Base-by-base conservation (phyloP, 1,140 invertebrate genomes). In the Asobara japonica region DNA sequence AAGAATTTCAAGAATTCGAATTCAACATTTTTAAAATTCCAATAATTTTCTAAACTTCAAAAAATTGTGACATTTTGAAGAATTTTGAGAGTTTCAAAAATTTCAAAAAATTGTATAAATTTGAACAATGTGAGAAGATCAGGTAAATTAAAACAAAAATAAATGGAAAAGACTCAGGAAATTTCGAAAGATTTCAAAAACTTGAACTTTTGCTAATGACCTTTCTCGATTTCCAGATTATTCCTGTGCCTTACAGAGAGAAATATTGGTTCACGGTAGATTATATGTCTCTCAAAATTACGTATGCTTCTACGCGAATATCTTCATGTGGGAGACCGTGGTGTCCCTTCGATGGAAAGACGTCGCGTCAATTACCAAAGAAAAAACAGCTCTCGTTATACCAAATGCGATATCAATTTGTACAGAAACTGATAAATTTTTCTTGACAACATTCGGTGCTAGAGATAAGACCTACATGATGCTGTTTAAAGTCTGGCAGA, bases 401-500 rank as follows among this genome's bases (percentile, higher is more conserved):
- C 97, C 97, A 68, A 98, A 98, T 89, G 97, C 97, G 67, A 94
- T 99, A 79, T 91, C 95, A 76, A 92, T 98, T 76, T 91, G 90
- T 73, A 96, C 95, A 16, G 91, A 92, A 75, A 90, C 87, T 45
- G 96, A 98, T 72, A 97, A 96, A 83, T 94, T 94, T 85, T 98
- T 98, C 88, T 94, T 98, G 74, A 96, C 97, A 13, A 97, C 96
- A 27, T 97, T 98, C 85, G 93, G 93, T 20, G 91, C 96, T 20
- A 87, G 97, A 48, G 97, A 98, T 87, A 97, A 98, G 85, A 93
- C 95, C 1, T 98, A 95, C 89, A 90, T 97, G 77, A 97, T 97
- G 94, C 90, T 98, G 78, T 97, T 98, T 89, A 90, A 95, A 77
- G 91, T 98, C 76, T 98, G 97, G 97, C 96, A 98, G 88, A 97